Evolutionary conservation across 1,140 invertebrate species (phyloP).

Genomic region (Drosophila lowei): DNA sequence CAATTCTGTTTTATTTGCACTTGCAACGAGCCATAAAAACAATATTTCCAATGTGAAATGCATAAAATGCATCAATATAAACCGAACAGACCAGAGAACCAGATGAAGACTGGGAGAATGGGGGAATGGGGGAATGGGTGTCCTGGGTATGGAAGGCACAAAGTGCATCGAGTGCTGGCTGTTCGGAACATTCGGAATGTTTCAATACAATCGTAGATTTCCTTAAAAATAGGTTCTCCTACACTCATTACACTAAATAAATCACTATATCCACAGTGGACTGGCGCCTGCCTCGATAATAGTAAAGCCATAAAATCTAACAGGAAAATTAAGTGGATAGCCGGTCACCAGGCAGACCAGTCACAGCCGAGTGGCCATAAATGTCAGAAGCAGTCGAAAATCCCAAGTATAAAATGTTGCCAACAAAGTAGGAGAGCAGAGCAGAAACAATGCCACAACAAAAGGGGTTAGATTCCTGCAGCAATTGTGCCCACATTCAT

Average conservation of each 20-base stretch:
- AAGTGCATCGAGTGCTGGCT: too few relatives aligned
- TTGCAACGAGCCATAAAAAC: conserved; percentile 51
- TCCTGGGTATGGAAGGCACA: too few relatives aligned
- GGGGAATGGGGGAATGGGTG: too few relatives aligned
- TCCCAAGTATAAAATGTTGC: conserved; percentile 47
- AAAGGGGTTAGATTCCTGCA: conserved; percentile 31
- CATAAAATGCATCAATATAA: conserved; percentile 49
- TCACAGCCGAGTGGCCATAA: conserved; percentile 52
- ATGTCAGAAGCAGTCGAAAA: conserved; percentile 76
- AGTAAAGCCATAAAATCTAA: conserved; percentile 72
- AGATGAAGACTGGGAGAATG: not conserved
- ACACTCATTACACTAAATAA: conserved; percentile 52
- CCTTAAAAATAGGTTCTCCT: not conserved
- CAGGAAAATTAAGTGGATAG: conserved; percentile 68
- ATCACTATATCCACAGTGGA: conserved; percentile 60
- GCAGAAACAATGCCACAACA: conserved; percentile 10
- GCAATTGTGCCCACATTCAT: too few relatives aligned
- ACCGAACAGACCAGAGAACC: conserved; percentile 1
- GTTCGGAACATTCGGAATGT: too few relatives aligned
- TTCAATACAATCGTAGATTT: conserved; percentile 13
- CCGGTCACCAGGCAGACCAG: conserved; percentile 19
- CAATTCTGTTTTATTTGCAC: conserved; percentile 48
- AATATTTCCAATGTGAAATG: conserved; percentile 55
- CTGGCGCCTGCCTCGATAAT: conserved; percentile 46
- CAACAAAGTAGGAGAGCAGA: conserved; percentile 23